Evolutionary conservation across 2,113 vertebrate genomes (phyloP), one percentile per base, ranked within the genome.

Genomic region (Vulpes ferrilata): DNA sequence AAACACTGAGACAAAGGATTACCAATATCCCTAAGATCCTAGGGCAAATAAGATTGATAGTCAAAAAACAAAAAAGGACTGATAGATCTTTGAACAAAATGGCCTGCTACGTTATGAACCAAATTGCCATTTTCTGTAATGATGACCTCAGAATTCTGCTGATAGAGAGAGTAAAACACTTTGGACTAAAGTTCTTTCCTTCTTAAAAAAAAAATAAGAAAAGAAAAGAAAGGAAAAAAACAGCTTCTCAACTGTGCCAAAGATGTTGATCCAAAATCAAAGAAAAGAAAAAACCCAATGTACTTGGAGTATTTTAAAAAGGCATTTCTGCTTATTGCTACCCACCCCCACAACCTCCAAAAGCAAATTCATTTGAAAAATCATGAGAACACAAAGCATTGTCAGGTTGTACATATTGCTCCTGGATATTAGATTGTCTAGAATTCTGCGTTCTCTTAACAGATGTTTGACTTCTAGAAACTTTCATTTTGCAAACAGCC

Each of bases 231-330:
- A 64, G 62, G 62, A 5, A 43, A 78, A 88, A n/a, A 25, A 59
- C 11, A 53, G 55, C 3, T 90, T 96, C 76, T 25, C 62, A 76
- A 85, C 65, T 32, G 51, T 96, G 95, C 71, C 59, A 94, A 96
- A 92, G 48, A 48, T 65, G 22, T 71, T 83, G 51, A 85, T 86
- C 55, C 78, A 96, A 96, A 97, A 88, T 92, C 90, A 90, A 97
- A 96, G 60, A 91, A 5, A 80, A 94, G 67, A 93, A 48, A 96
- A 97, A 97, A 96, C 55, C 76, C 38, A 85, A 2, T 30, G 94
- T 53, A 80, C 83, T 95, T 96, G 96, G 96, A 95, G 38, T 80
- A 82, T 87, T 97, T 90, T 92, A 25, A 76, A 97, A 97, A 95
- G 79, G 74, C 62, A 81, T 84, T 94, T 95, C 81, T 97, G 62